Conservation (phyloP, 2,113 vertebrate species). For the Nanger granti region DNA sequence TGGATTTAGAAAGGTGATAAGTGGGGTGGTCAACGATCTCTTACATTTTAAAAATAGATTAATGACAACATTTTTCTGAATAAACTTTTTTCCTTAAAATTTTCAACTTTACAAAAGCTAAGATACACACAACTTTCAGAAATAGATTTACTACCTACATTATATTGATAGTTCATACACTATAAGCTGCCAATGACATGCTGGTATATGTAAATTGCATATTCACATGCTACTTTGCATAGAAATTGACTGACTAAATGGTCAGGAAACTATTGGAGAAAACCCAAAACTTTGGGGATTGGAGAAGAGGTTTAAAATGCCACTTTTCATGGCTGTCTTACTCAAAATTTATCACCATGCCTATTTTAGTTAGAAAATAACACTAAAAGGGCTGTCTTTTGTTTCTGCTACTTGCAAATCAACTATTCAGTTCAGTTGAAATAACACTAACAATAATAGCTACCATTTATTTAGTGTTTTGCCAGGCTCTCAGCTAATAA, state of each 20-base stretch:
- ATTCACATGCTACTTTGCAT: background rate
- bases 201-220: background rate
- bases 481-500: background rate
- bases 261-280: background rate
- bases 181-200: background rate
- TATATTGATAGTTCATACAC: background rate
- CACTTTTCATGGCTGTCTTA: background rate
- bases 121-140: background rate
- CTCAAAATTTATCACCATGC: background rate
- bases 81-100: slow-evolving; percentile 7
- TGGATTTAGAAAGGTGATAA: slow-evolving; percentile 2
- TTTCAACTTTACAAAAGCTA: background rate
- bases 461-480: background rate
- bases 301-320: background rate
- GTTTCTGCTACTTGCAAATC: background rate
- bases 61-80: background rate
- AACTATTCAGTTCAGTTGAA: background rate
- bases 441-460: background rate
- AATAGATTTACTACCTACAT: background rate
- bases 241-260: background rate
- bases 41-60: slow-evolving; percentile 12
- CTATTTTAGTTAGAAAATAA: background rate
- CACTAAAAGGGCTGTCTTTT: background rate
- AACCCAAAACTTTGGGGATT: background rate
- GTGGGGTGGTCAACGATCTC: background rate